Evolutionary conservation across 35 echinoderm and acorn worm species (phyloP), one percentile per base, ranked within the genome.

Genomic region (Antedon bifida): DNA sequence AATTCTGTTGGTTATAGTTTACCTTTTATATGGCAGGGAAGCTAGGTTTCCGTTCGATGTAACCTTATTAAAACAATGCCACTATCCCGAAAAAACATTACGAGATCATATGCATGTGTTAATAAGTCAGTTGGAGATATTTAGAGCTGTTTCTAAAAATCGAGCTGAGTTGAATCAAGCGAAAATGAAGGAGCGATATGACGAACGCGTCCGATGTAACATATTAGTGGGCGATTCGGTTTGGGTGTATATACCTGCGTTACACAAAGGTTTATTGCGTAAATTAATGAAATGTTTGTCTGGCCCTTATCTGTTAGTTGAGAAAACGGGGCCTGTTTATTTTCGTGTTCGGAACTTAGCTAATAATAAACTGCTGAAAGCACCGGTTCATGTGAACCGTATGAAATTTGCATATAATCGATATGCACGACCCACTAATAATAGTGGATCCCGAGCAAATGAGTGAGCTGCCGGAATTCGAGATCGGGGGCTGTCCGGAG

Each of bases 171-270:
- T 3, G 36, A 83, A 83, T 73, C 82, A 56, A 30, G 82, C 51
- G 1, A 23, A 23, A 64, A 64, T 64, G 51, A 64, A 64, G 19
- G 51, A 64, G 19, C 9, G 51, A 64, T 64, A 64, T 73, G 82
- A 83, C 32, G 44, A 44, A 0, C 81, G 42, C 44, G 5, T 26
- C 7, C 3, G 73, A 78, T 29, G 84, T 79, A 13, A 31, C 2
- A 0, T 86, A 79, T 79, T 21, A 46, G 84, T 86, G n/a, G 84
- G 76, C 14, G 83, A 86, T 31, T 16, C 39, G 10, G 84, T 86
- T 5, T 78, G 34, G 36, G 16, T 86, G 34, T 86, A 44, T 46
- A 45, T 86, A 30, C 76, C 84, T 14, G 75, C 75, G 19, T 30
- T 77, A 46, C 84, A 86, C 78, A 35, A n/a, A 45, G 84, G 84